Conservation (phyloP, 2,888 invertebrate genomes). For the Leucozona laternaria region DNA sequence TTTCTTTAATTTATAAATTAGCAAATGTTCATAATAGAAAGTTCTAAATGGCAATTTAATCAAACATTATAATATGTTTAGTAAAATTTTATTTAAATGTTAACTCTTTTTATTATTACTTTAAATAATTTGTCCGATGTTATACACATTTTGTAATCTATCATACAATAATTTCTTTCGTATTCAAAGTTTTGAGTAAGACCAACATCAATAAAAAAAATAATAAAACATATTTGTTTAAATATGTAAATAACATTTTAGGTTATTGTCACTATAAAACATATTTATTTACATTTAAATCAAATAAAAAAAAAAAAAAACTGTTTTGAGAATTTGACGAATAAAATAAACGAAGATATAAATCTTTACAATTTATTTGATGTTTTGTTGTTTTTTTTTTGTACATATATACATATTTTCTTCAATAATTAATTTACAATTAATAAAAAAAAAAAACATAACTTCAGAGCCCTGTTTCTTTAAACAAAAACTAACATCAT, state of each 20-base stretch:
- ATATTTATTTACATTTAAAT: conserved; percentile 71
- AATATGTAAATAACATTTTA: conserved; percentile 72
- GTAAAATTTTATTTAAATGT: conserved; percentile 68
- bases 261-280: conserved; percentile 53
- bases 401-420: conserved; percentile 29
- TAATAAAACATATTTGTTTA: conserved; percentile 67
- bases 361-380: conserved; percentile 72
- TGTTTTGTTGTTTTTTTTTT: conserved; percentile 69
- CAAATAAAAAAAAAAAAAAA: conserved; percentile 53
- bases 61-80: conserved; percentile 46
- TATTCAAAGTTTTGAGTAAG: conserved; percentile 82
- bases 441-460: conserved; percentile 43
- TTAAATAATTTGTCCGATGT: conserved; percentile 48
- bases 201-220: conserved; percentile 35
- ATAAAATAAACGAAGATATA: conserved; percentile 71
- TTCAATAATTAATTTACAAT: conserved; percentile 45
- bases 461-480: conserved; percentile 71
- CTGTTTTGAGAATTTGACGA: conserved; percentile 70
- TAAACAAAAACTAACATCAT: conserved; percentile 64
- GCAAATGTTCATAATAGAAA: conserved; percentile 60
- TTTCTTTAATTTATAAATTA: conserved; percentile 49
- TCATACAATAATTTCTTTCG: conserved; percentile 76
- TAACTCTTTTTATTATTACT: conserved; percentile 48
- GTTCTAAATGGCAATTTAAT: conserved; percentile 59
- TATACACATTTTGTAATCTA: conserved; percentile 67